Evolutionary conservation across 2,113 vertebrate genomes (phyloP).

Genomic region (Egretta garzetta): DNA sequence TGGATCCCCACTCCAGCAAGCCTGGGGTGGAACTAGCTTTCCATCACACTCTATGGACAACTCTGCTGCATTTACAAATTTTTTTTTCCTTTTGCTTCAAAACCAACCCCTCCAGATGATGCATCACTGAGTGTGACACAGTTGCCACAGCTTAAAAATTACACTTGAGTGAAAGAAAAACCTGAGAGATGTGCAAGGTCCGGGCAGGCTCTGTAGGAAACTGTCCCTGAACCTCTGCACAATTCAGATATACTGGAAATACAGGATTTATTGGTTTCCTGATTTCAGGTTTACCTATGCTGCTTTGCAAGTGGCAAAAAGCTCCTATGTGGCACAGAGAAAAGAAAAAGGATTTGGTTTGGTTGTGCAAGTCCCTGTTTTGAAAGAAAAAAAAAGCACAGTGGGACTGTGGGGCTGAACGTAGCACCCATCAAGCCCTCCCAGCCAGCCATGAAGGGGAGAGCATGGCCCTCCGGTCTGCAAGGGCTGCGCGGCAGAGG

Average conservation of each 20-base stretch:
- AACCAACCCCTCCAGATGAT: too few relatives aligned
- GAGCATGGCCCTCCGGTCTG: rapidly evolving
- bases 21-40: neutral
- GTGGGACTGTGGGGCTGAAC: neutral
- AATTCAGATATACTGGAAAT: neutral
- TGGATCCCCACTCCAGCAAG: neutral
- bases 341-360: neutral
- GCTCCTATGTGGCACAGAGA: neutral
- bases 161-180: neutral
- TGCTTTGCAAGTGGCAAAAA: neutral
- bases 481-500: rapidly evolving
- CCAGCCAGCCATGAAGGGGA: neutral
- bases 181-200: neutral
- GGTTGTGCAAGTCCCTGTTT: neutral
- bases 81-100: neutral
- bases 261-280: neutral
- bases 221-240: neutral
- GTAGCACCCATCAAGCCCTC: neutral
- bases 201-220: neutral
- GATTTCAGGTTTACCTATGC: neutral
- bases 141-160: neutral
- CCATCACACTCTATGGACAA: neutral
- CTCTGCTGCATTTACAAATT: neutral
- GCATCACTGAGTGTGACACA: neutral
- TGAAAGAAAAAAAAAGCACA: neutral